These are phyloP conservation scores for Sparidentex hasta DNA, from an alignment of 2,797 vertebrate species.

Conservation along the genomic window DNA sequence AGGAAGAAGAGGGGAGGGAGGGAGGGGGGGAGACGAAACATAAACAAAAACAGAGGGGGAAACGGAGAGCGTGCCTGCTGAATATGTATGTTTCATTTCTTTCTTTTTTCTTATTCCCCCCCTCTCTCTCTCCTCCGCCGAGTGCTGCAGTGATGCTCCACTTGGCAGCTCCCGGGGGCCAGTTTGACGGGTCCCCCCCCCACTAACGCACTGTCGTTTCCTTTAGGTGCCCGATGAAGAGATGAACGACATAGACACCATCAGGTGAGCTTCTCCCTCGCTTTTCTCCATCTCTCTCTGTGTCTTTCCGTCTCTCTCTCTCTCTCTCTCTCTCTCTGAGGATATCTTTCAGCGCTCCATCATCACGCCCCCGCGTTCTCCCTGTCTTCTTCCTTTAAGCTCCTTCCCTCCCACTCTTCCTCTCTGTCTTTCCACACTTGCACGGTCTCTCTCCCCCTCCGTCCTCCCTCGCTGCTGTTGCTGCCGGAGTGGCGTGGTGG, in stretches of 20 bases:
- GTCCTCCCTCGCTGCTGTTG: conserved; percentile 53
- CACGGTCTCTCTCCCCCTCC: conserved; percentile 65
- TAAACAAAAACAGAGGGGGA: conserved; percentile 65
- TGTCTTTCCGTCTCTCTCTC: conserved; percentile 26
- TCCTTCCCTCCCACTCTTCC: conserved; percentile 81
- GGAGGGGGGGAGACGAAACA: conserved; percentile 23
- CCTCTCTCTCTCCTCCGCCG: neutral
- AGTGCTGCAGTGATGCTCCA: conserved; percentile 57
- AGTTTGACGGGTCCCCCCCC: conserved; percentile 52
- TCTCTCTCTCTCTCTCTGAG: conserved; percentile 50
- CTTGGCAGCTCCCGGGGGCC: conserved; percentile 53
- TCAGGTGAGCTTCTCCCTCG: conserved; percentile 89
- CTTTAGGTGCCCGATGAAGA: conserved; percentile 92
- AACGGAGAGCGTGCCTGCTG: conserved; percentile 58
- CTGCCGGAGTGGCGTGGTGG: conserved; percentile 55
- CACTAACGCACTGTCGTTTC: conserved; percentile 85
- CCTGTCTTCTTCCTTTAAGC: conserved; percentile 78
- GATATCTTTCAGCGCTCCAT: conserved; percentile 73
- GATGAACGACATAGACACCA: conserved; percentile 90
- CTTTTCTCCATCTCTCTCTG: conserved; percentile 34
- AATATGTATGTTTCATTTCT: conserved; percentile 61
- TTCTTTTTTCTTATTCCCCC: neutral
- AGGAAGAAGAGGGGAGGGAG: neutral
- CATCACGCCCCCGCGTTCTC: conserved; percentile 78
- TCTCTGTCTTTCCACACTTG: conserved; percentile 72